Base-by-base conservation (phyloP, 2,888 invertebrate species). In the Drosophila pseudotalamancana region DNA sequence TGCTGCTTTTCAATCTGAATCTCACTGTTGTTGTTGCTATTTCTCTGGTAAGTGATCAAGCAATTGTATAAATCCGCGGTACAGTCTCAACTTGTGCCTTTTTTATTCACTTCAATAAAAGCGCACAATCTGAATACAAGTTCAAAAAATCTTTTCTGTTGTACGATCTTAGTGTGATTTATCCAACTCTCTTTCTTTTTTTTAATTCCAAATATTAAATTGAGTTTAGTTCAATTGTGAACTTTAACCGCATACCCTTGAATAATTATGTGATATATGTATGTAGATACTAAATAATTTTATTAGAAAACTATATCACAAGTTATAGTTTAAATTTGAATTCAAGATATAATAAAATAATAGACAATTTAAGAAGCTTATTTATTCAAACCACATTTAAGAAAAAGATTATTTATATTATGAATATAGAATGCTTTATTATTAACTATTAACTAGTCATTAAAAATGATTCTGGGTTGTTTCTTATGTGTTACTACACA, bases 61-160 rank as follows among this genome's bases (percentile, higher is more conserved):
- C 77, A 72, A 77, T 66, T 72, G 77, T 72, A 72, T 53, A 71
- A 64, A 72, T 59, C 77, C 43, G 19, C 35, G 46, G 72, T 77
- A 77, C 72, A 77, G 77, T 72, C 50, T 27, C 65, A 27, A 55
- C 39, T 31, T 18, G 18, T 46, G 46, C 51, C 27, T 49, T 45
- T 68, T 68, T 60, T 46, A 74, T 74, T 53, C 42, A 53, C 25
- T 53, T 59, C 39, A 63, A 61, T 61, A 49, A 61, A 37, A 37
- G 14, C 18, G 23, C 25, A 53, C 19, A 54, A 61, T 65, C 63
- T 65, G 50, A 64, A 32, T 9, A 32, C 40, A 35, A 29, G 31
- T 35, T 43, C 40, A 39, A 60, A 19, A 49, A 25, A 63, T 46
- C 48, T 39, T 63, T 27, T 29, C n/a, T 23, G 18, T 35, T 23